These are phyloP conservation scores for Pagetopsis macropterus DNA, from an alignment of 2,797 vertebrate genomes.

Conservation along the genomic window DNA sequence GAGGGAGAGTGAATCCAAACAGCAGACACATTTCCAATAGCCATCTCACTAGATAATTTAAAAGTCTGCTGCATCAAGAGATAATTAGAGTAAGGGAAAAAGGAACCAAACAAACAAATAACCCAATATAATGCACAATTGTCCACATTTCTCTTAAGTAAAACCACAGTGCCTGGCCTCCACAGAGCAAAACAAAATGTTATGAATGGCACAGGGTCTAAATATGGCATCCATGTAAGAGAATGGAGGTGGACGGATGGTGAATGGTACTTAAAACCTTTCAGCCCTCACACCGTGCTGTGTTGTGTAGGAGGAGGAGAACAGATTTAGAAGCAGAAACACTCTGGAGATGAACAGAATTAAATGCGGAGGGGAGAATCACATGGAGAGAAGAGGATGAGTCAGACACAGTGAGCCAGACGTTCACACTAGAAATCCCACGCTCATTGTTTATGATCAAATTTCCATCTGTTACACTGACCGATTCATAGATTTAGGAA, in stretches of 20 bases:
- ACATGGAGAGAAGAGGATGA: slow-evolving; percentile 76
- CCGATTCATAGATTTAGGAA: slow-evolving; percentile 72
- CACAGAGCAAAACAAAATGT: slow-evolving; percentile 62
- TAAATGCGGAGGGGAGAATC: slow-evolving; percentile 73
- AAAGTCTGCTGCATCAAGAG: slow-evolving; percentile 35
- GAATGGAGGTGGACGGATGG: slow-evolving; percentile 71
- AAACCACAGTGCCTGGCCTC: slow-evolving; percentile 41
- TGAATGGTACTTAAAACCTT: slow-evolving; percentile 76
- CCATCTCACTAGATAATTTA: slow-evolving; percentile 29
- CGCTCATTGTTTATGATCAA: slow-evolving; percentile 76
- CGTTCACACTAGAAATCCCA: slow-evolving; percentile 77
- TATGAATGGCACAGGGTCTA: slow-evolving; percentile 72
- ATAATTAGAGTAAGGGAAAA: slow-evolving; percentile 17
- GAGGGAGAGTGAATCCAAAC: slow-evolving; percentile 52
- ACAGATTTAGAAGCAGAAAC: slow-evolving; percentile 80
- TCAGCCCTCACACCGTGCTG: slow-evolving; percentile 56
- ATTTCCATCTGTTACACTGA: slow-evolving; percentile 79
- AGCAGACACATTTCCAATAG: slow-evolving; percentile 32
- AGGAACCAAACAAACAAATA: slow-evolving; percentile 33
- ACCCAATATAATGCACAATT: slow-evolving; percentile 48
- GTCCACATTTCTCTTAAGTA: slow-evolving; percentile 33
- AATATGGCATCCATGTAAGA: slow-evolving; percentile 67
- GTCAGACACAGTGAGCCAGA: slow-evolving; percentile 79
- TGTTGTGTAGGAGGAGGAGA: slow-evolving; percentile 75
- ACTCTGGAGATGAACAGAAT: slow-evolving; percentile 74